Conservation (phyloP, 2,113 vertebrate species). For the Casuarius casuarius region DNA sequence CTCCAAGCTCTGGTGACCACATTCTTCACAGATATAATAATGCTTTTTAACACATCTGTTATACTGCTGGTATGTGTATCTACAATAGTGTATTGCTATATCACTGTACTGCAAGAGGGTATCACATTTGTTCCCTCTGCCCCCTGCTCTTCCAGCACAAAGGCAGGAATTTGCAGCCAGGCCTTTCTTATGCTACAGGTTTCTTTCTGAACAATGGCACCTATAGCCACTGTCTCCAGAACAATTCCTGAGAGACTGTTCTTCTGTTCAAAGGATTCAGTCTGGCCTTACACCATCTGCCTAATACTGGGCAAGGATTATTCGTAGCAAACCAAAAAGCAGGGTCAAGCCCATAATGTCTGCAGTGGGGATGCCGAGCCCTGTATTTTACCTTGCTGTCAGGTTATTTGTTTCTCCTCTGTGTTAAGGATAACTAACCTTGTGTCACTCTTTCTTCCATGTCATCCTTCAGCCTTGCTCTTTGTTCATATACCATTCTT, state of each 20-base stretch:
- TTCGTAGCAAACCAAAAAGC: background rate
- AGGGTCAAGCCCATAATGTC: background rate
- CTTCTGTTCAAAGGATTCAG: background rate
- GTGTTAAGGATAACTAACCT: background rate
- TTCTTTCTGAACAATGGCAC: background rate
- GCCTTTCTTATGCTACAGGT: background rate
- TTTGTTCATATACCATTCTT: background rate
- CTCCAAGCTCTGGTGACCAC: background rate
- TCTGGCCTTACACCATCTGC: background rate
- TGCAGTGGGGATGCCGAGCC: background rate
- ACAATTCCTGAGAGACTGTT: background rate
- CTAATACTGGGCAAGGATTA: background rate
- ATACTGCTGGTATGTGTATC: background rate
- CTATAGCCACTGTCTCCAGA: background rate
- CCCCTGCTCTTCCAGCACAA: background rate
- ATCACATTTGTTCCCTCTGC: background rate
- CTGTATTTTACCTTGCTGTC: background rate
- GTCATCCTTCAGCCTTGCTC: background rate
- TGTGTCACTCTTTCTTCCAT: background rate
- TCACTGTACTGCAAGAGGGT: background rate
- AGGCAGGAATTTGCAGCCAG: background rate
- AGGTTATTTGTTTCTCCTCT: background rate
- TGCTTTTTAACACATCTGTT: background rate
- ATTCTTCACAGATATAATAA: constrained; percentile 24
- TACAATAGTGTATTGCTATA: background rate